Conservation (phyloP, 2,113 vertebrate genomes). For the Stercorarius parasiticus region DNA sequence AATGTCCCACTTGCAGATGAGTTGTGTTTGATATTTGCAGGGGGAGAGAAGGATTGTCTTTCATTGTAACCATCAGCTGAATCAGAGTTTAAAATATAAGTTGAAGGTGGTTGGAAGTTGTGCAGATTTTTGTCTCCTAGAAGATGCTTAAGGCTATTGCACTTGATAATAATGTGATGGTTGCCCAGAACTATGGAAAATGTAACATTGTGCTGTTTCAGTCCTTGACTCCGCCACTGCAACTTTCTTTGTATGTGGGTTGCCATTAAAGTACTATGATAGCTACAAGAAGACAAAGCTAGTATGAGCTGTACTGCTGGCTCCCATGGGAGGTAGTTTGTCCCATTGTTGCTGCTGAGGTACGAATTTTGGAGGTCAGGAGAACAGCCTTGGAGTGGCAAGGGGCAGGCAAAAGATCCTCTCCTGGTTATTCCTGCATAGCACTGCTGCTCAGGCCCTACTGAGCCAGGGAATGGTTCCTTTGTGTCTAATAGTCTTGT, state of each 20-base stretch:
- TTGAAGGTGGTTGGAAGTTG: not conserved
- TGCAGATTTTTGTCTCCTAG: not conserved
- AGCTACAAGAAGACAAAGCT: not conserved
- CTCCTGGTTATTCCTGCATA: not conserved
- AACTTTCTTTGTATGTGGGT: accelerated
- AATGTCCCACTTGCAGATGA: not conserved
- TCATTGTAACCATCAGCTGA: not conserved
- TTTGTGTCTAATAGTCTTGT: not conserved
- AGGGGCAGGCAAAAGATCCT: not conserved
- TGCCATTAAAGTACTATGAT: not conserved
- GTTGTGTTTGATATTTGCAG: not conserved
- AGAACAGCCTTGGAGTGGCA: not conserved
- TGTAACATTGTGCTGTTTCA: accelerated
- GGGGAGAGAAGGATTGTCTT: not conserved
- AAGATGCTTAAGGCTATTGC: not conserved
- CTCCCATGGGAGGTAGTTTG: accelerated
- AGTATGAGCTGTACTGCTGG: not conserved
- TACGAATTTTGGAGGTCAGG: not conserved
- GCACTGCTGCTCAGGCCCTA: accelerated
- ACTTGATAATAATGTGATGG: not conserved
- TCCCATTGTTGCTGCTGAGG: not conserved
- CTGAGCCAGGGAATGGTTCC: not conserved
- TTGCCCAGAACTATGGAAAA: not conserved
- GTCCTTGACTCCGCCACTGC: not conserved
- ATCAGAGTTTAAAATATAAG: not conserved